phyloP scores from a whole-genome alignment of 1,140 invertebrate genomes.

The Drosophila tsacasi region DNA sequence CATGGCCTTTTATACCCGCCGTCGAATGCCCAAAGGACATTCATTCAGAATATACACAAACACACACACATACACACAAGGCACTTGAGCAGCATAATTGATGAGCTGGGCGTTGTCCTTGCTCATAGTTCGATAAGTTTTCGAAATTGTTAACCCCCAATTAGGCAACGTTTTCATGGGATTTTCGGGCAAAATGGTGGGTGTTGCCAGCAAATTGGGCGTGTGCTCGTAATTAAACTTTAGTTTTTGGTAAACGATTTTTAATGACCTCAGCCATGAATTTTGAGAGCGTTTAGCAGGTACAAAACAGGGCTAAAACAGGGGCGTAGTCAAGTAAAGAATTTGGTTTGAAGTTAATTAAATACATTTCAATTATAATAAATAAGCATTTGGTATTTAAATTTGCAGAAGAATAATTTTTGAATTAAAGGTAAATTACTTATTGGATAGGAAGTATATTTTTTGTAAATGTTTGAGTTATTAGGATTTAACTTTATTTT shows the following conservation, averaged over 20 bases:
- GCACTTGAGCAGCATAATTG: conserved; percentile 60
- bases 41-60: background rate
- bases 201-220: conserved; percentile 27
- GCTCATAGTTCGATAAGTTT: conserved; percentile 68
- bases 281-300: conserved; percentile 16
- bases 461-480: background rate
- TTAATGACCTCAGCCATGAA: conserved; percentile 39
- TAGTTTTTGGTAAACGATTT: conserved; percentile 51
- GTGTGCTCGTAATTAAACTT: conserved; percentile 58
- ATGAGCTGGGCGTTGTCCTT: conserved; percentile 57
- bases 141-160: conserved; percentile 57
- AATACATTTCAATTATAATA: background rate
- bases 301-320: background rate
- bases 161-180: conserved; percentile 61
- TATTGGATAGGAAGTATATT: background rate
- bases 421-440: background rate
- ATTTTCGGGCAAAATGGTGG: background rate
- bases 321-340: background rate
- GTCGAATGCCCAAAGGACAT: conserved; percentile 4
- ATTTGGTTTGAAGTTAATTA: background rate
- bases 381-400: background rate
- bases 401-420: background rate
- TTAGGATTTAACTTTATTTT: background rate
- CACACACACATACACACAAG: background rate
- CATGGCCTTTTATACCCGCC: conserved; percentile 38